phyloP scores from a whole-genome alignment of 2,797 vertebrate genomes.

The Vultur gryphus region DNA sequence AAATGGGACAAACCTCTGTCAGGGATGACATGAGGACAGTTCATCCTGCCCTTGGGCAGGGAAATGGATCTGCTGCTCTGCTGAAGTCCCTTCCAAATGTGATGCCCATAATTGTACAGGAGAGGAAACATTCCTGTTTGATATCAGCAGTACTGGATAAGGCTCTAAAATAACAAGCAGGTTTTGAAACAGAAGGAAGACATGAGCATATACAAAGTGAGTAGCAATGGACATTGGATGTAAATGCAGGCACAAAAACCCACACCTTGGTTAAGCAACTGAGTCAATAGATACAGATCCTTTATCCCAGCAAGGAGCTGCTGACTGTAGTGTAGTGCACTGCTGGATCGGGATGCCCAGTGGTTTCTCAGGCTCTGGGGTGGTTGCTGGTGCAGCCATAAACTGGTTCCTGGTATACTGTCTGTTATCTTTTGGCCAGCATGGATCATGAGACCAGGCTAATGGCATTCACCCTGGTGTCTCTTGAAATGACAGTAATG shows the following conservation, averaged over 20 bases:
- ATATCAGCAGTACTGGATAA: not conserved
- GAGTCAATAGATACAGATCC: not conserved
- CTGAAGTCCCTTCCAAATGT: not conserved
- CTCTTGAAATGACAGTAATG: not conserved
- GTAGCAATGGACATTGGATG: not conserved
- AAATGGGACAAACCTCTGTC: conserved; percentile 16
- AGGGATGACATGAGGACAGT: not conserved
- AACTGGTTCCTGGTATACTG: not conserved
- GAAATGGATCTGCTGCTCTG: not conserved
- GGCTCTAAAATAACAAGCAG: not conserved
- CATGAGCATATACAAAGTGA: not conserved
- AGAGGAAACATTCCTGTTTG: not conserved
- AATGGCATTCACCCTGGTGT: not conserved
- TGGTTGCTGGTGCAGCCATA: not conserved
- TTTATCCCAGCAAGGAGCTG: not conserved
- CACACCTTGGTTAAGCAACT: not conserved
- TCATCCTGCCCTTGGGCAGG: not conserved
- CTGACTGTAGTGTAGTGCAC: not conserved
- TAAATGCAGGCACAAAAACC: not conserved
- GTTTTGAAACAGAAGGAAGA: not conserved
- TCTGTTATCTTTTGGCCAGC: not conserved
- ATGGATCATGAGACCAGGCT: not conserved
- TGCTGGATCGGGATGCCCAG: not conserved
- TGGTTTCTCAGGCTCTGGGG: not conserved
- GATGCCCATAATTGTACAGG: not conserved